Evolutionary conservation across 2,888 invertebrate species (phyloP).

Genomic region (Seira ritae): DNA sequence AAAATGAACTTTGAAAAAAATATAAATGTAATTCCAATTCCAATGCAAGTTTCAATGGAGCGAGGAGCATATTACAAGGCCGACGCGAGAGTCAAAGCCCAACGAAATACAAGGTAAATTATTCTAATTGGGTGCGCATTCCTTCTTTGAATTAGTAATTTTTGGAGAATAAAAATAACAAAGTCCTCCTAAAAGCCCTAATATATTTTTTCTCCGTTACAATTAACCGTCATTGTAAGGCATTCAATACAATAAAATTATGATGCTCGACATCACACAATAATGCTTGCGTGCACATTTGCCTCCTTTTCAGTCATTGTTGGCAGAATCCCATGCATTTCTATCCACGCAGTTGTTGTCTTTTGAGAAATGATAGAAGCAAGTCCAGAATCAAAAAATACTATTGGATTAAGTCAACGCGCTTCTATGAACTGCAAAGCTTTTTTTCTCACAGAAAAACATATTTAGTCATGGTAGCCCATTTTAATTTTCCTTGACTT

Average conservation of each 20-base stretch:
- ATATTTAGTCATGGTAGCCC: background rate
- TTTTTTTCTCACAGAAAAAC: background rate
- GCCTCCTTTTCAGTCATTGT: constrained; percentile 41
- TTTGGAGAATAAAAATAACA: background rate
- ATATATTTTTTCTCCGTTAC: background rate
- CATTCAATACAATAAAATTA: constrained; percentile 12
- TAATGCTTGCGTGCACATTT: constrained; percentile 49
- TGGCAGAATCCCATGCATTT: background rate
- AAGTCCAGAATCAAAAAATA: background rate
- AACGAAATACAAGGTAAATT: background rate
- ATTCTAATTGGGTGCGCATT: background rate
- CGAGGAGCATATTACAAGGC: too few species aligned
- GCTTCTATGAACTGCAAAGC: background rate
- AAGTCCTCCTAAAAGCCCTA: background rate
- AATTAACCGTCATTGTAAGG: background rate
- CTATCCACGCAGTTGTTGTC: background rate
- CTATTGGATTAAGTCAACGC: background rate
- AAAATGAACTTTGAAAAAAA: too few species aligned
- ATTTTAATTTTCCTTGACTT: constrained; percentile 33
- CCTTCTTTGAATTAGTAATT: background rate
- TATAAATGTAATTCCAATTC: too few species aligned
- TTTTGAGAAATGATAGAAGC: too few species aligned
- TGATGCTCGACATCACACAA: constrained; percentile 51
- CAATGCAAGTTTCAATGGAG: too few species aligned
- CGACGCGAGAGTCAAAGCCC: too few species aligned